Base-by-base conservation (phyloP, 92 coral and sea anemone genomes). In the Zoanthus gigantus region DNA sequence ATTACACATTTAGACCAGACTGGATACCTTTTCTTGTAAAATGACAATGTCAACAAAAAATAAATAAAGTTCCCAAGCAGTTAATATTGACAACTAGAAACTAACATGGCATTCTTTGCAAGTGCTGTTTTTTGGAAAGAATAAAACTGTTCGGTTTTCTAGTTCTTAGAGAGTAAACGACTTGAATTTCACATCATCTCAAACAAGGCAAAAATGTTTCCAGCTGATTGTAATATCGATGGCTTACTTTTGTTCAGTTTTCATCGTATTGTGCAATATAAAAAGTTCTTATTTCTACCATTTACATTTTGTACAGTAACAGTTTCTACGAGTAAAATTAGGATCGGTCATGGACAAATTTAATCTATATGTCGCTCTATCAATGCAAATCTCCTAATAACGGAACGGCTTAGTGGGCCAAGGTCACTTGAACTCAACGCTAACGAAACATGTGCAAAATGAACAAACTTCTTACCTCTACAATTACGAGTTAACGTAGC, bases 21-120 rank as follows among this genome's bases (percentile, higher is more conserved):
- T 14, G n/a, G n/a, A 58, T 14, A 61, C 28, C 80, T 23, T 52
- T 8, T 74, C 46, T 30, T 9, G 60, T n/a, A 29, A 75, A 54
- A 77, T 30, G 13, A 17, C 57, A 12, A 75, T 9, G 17, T 77
- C 82, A 77, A 77, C 18, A 77, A 77, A 54, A 8, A 77, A 18
- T 30, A 53, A 17, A 46, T 13, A 9, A 53, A 77, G 31, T 14
- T 54, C 30, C 23, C 6, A 23, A 6, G 66, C 5, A 13, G 28
- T 17, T 17, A 4, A 7, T 28, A 17, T 58, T 13, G 4, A 50
- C 7, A 7, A 50, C 56, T 7, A 61, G 28, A 63, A 63, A 17
- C 9, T 63, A 63, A 6, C 23, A 2, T 60, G 7, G 1, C 29
- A 18, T 23, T 63, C 9, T 63, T 58, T 63, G 8, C 10, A 50